These are phyloP conservation scores for Matsumyia berberina DNA, from an alignment of 2,888 invertebrate genomes.

Conservation along the genomic window DNA sequence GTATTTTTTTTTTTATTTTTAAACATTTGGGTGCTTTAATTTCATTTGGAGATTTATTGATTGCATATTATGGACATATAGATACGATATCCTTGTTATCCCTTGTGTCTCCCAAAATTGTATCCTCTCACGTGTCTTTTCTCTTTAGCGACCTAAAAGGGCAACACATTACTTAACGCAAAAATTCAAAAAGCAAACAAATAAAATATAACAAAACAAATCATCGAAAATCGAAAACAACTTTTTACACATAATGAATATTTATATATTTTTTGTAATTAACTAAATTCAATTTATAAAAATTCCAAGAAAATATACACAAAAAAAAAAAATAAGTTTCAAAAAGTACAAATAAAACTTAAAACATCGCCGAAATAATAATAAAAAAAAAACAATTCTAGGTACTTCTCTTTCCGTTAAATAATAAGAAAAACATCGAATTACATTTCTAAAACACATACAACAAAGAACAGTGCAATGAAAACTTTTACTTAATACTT, in stretches of 20 bases:
- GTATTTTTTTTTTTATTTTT: slow-evolving; percentile 37
- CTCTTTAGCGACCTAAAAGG: slow-evolving; percentile 63
- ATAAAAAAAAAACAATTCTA: slow-evolving; percentile 3
- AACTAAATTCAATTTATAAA: slow-evolving; percentile 52
- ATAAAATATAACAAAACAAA: slow-evolving; percentile 40
- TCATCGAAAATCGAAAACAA: slow-evolving; percentile 70
- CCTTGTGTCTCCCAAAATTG: slow-evolving; percentile 46
- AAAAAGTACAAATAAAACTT: slow-evolving; percentile 17
- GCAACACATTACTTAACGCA: slow-evolving; percentile 42
- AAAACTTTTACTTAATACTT: slow-evolving; percentile 43
- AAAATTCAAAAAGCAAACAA: slow-evolving; percentile 24
- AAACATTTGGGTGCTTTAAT: slow-evolving; percentile 49
- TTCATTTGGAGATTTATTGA: slow-evolving; percentile 55
- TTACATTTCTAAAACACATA: slow-evolving; percentile 30
- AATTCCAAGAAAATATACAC: slow-evolving; percentile 62
- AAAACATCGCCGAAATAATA: slow-evolving; percentile 23
- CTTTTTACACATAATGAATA: slow-evolving; percentile 38
- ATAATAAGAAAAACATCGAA: slow-evolving; percentile 11
- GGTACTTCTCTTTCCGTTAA: slow-evolving; percentile 15
- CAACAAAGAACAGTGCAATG: slow-evolving; percentile 20
- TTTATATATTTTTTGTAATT: slow-evolving; percentile 55
- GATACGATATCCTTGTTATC: slow-evolving; percentile 14
- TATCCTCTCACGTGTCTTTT: slow-evolving; percentile 46
- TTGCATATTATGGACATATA: slow-evolving; percentile 37
- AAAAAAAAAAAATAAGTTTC: slow-evolving; percentile 23